Percentiles rank a stretch among this genome's conserved stretches.
phyloP scores from a whole-genome alignment of 2,797 vertebrate species.

The Choloepus didactylus region DNA sequence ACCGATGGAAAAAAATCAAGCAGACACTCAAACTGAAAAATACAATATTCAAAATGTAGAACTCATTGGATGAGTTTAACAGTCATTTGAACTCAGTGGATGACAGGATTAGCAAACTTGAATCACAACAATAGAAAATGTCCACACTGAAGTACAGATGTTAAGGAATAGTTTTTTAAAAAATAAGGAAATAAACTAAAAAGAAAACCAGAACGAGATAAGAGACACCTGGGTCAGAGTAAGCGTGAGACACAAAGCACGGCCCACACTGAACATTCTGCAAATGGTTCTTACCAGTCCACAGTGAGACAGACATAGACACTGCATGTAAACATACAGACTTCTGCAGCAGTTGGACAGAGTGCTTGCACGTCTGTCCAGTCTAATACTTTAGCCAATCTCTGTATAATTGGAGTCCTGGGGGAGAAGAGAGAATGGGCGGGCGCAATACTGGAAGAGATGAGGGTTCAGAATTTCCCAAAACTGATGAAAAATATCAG shows the following conservation, averaged over 20 bases:
- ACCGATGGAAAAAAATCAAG: not conserved
- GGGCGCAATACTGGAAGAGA: not conserved
- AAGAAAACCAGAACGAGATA: not conserved
- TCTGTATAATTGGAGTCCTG: fast-evolving
- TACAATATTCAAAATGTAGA: not conserved
- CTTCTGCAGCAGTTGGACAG: not conserved
- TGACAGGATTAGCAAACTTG: not conserved
- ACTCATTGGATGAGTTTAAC: not conserved
- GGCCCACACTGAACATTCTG: too few species aligned
- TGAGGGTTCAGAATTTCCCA: too few species aligned
- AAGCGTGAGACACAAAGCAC: too few species aligned
- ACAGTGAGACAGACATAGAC: not conserved
- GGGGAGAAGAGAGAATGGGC: not conserved
- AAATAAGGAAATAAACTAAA: too few species aligned
- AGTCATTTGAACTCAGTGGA: not conserved
- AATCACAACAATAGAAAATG: not conserved
- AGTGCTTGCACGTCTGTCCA: too few species aligned
- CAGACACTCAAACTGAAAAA: not conserved
- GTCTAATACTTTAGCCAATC: not conserved
- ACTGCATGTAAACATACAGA: not conserved
- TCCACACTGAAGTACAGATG: not conserved
- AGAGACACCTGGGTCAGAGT: not conserved
- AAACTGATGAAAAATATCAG: not conserved
- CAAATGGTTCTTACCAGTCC: too few species aligned
- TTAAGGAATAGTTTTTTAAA: not conserved